phyloP scores from a whole-genome alignment of 2,797 vertebrate species.

The Iguana delicatissima region DNA sequence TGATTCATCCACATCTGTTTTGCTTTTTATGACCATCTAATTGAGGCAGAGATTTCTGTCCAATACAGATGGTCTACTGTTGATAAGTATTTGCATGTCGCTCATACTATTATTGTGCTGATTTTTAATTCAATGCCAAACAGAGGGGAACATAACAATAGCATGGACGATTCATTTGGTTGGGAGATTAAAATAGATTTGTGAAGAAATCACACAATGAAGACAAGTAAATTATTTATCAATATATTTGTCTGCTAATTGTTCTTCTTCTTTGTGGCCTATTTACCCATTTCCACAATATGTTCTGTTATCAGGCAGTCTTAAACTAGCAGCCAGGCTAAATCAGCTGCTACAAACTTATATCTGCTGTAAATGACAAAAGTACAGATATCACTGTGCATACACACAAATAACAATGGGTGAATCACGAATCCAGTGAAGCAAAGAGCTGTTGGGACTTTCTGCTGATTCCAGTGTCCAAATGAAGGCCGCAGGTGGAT shows the following conservation, averaged over 20 bases:
- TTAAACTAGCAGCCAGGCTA: conserved; percentile 52
- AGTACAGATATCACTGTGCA: conserved; percentile 9
- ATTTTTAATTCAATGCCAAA: conserved; percentile 85
- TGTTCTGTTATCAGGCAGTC: conserved; percentile 50
- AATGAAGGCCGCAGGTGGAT: not conserved
- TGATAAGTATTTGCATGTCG: conserved; percentile 78
- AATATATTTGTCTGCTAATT: conserved; percentile 68
- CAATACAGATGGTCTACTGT: conserved; percentile 83
- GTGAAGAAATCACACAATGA: conserved; percentile 70
- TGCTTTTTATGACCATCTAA: conserved; percentile 82
- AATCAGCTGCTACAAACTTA: conserved; percentile 54
- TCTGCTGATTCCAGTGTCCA: not conserved
- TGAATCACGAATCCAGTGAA: not conserved
- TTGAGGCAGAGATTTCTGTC: conserved; percentile 87
- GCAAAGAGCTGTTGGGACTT: not conserved
- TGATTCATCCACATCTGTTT: conserved; percentile 83
- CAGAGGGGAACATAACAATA: conserved; percentile 79
- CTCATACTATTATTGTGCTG: conserved; percentile 81
- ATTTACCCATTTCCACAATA: conserved; percentile 62
- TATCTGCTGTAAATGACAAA: conserved; percentile 54
- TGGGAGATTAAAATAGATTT: conserved; percentile 76
- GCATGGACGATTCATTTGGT: conserved; percentile 78
- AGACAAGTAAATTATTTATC: conserved; percentile 77
- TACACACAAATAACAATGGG: conserved; percentile 1
- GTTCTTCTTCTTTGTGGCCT: conserved; percentile 74